Evolutionary conservation across 2,797 vertebrate species (phyloP).

Genomic region (Otolemur crassicaudatus): DNA sequence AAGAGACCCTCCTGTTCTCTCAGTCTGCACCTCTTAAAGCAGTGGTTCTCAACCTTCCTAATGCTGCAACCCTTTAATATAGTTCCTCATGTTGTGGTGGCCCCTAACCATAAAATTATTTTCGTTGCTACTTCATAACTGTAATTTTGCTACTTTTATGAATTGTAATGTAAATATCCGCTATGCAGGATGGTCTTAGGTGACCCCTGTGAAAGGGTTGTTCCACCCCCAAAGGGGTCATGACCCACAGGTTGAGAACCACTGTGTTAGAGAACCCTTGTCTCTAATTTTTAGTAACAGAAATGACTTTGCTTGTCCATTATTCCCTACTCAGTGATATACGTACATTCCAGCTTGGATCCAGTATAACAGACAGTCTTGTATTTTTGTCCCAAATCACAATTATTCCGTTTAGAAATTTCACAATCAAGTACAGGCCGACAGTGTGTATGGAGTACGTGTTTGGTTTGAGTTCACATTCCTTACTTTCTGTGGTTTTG

Average conservation of each 20-base stretch:
- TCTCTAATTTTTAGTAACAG: background rate
- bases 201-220: too few species aligned
- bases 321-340: background rate
- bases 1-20: background rate
- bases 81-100: too few species aligned
- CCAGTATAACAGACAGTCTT: slow-evolving; percentile 76
- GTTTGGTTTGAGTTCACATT: slow-evolving; percentile 38
- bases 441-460: slow-evolving; percentile 77
- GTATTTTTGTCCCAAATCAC: slow-evolving; percentile 85
- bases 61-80: too few species aligned
- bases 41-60: too few species aligned
- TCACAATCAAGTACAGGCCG: slow-evolving; percentile 82
- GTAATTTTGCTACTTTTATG: too few species aligned
- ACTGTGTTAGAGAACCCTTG: background rate
- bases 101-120: too few species aligned
- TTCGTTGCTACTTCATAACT: too few species aligned
- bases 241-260: too few species aligned
- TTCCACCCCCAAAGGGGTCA: too few species aligned
- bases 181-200: too few species aligned
- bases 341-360: slow-evolving; percentile 82
- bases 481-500: slow-evolving; percentile 69
- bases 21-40: background rate
- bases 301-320: background rate
- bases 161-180: too few species aligned
- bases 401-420: slow-evolving; percentile 66